Evolutionary conservation across 2,113 vertebrate species (phyloP).

Genomic region (Henicopernis longicauda): DNA sequence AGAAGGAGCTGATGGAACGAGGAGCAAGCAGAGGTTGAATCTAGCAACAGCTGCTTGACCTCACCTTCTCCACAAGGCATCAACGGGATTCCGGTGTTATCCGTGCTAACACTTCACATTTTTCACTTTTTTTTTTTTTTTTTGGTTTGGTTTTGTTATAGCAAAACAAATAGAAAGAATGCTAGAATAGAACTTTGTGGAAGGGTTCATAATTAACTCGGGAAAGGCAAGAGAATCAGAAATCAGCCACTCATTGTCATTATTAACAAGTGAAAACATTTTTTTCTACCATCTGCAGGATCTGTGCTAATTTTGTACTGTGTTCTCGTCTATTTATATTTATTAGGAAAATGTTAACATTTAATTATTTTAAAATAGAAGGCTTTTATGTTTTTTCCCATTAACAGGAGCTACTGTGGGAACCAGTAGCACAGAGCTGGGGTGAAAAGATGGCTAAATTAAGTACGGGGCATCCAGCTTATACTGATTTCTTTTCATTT

Average conservation of each 20-base stretch:
- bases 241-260: conserved; percentile 59
- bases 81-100: background rate
- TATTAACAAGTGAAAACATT: conserved; percentile 36
- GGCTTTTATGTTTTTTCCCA: background rate
- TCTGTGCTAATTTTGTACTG: background rate
- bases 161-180: conserved; percentile 52
- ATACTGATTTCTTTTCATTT: background rate
- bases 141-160: background rate
- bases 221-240: conserved; percentile 37
- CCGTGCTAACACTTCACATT: conserved; percentile 23
- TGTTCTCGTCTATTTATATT: conserved; percentile 28
- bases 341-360: conserved; percentile 31
- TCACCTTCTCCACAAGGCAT: background rate
- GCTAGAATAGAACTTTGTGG: conserved; percentile 54
- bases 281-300: conserved; percentile 31
- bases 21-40: background rate
- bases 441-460: background rate
- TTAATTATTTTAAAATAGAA: conserved; percentile 44
- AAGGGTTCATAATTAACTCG: conserved; percentile 61
- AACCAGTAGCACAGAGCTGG: background rate
- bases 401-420: background rate
- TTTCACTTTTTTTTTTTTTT: background rate
- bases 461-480: background rate
- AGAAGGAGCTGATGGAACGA: background rate
- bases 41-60: background rate